Conservation (phyloP, 2,797 vertebrate genomes). For the Ptychobarbus kaznakovi region DNA sequence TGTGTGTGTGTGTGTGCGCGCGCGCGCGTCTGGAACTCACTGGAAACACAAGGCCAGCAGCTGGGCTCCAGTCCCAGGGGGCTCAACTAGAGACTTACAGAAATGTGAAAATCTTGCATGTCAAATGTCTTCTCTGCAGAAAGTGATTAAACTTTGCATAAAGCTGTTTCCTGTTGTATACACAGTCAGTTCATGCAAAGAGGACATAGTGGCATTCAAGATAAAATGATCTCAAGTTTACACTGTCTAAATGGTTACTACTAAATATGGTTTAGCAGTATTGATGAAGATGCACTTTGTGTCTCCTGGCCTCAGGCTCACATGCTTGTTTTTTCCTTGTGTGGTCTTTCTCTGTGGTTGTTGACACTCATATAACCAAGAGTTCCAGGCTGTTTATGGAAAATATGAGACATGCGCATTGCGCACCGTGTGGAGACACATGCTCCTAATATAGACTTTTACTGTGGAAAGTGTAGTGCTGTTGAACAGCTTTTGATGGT, state of each 20-base stretch:
- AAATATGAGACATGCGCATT: constrained; percentile 42
- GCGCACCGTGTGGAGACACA: not conserved
- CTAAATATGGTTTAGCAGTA: not conserved
- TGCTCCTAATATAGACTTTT: constrained; percentile 53
- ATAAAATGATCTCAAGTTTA: not conserved
- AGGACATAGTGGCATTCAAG: not conserved
- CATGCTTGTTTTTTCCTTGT: not conserved
- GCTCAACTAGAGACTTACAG: not conserved
- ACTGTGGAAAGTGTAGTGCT: constrained; percentile 25
- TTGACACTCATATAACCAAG: constrained; percentile 23
- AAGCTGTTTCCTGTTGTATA: not conserved
- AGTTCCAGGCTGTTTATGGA: constrained; percentile 41
- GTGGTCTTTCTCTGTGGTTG: constrained; percentile 30
- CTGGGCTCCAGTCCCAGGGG: constrained; percentile 23
- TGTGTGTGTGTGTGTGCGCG: not conserved
- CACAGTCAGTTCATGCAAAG: not conserved
- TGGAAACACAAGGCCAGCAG: constrained; percentile 17
- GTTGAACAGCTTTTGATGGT: not conserved
- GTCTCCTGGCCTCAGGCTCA: not conserved
- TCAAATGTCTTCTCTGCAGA: not conserved
- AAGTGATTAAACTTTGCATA: not conserved
- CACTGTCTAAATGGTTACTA: not conserved
- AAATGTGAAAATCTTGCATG: not conserved
- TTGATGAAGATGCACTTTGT: not conserved
- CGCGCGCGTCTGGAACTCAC: not conserved